Evolutionary conservation across 2,113 vertebrate genomes (phyloP), one percentile per base, ranked within the genome.

Genomic region (Tautogolabrus adspersus): DNA sequence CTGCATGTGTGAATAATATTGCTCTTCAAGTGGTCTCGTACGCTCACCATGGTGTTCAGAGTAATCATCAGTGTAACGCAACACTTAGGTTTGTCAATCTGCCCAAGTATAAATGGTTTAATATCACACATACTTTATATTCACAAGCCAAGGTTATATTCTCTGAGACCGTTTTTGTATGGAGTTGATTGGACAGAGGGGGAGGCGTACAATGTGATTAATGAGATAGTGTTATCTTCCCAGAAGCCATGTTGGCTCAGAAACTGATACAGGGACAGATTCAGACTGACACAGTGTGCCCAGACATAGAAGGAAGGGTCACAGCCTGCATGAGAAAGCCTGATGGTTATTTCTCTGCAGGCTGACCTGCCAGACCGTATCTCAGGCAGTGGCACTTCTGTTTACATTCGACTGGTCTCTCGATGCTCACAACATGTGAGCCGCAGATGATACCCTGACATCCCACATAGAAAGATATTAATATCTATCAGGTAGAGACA

Each of bases 331-430:
- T 79, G 72, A 80, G 82, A 67, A 78, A 64, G 80, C 72, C 84
- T 82, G 81, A 84, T 84, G 82, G 77, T 81, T 79, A 56, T 72
- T 77, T 90, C 82, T 90, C 87, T 80, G 84, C 87, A 59, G 82
- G 80, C 73, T 78, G 71, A 90, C 81, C 88, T 88, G 86, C 83
- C 88, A 91, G 89, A 91, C 79, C 86, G 82, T 58, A 72, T 89
- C 75, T 86, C 77, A 52, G 86, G 70, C 86, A 75, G 83, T 73
- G 82, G 72, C 77, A 44, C 57, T 82, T 74, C 61, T 85, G 79
- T 87, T 89, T 86, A 87, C 72, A 58, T 86, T 63, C 10, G 18
- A 73, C 72, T 55, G 66, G 56, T 79, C 84, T 79, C 65, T 52
- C n/a, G 61, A 71, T 72, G 82, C 76, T 80, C 59, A 66, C 3